phyloP scores from a whole-genome alignment of 2,888 invertebrate species.

The Craniophora ligustri region DNA sequence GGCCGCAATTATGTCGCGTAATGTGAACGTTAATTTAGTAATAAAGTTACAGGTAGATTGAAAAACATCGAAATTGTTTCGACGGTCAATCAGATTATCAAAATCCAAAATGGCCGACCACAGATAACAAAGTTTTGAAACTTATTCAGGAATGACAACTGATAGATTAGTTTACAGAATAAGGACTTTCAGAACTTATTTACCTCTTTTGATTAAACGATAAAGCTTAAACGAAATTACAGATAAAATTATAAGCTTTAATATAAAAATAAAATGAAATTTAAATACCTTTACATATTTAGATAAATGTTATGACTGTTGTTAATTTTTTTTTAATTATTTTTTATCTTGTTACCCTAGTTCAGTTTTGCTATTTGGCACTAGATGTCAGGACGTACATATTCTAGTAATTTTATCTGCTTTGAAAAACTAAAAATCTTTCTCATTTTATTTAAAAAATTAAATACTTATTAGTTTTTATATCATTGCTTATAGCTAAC shows the following conservation, averaged over 20 bases:
- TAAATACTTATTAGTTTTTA: no score
- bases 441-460: no score
- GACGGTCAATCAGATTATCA: constrained; percentile 71
- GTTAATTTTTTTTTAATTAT: constrained; percentile 1
- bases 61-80: constrained; percentile 78
- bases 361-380: constrained; percentile 5
- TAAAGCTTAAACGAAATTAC: no score
- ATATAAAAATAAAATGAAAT: no score
- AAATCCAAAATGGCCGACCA: constrained; percentile 83
- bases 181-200: no score
- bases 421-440: no score
- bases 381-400: constrained; percentile 30
- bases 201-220: no score
- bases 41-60: constrained; percentile 77
- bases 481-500: no score
- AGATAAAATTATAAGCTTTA: no score
- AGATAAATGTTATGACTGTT: no score
- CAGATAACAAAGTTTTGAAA: constrained; percentile 59
- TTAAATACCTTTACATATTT: no score
- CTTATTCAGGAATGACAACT: constrained; percentile 24
- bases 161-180: background rate
- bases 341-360: background rate
- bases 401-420: no score
- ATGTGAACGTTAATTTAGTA: constrained; percentile 54
- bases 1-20: constrained; percentile 53